Percentiles rank a stretch among this genome's conserved stretches.
Conservation (phyloP, 2,888 invertebrate genomes). For the Toxonevra muliebris region DNA sequence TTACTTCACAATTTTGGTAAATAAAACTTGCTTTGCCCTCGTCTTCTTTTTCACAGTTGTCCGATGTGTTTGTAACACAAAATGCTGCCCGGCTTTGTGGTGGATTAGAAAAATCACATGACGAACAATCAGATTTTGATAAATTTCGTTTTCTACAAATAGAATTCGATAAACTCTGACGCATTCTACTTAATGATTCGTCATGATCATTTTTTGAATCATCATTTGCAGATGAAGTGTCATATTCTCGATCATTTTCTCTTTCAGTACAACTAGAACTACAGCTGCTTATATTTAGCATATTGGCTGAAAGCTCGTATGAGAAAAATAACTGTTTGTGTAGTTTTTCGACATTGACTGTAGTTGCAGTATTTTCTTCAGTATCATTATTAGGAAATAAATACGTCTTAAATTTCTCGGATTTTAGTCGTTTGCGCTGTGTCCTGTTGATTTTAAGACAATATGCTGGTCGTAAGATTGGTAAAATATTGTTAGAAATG, state of each 20-base stretch:
- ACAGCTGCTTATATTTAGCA: slow-evolving; percentile 54
- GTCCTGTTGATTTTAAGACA: not conserved
- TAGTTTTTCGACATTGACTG: slow-evolving; percentile 31
- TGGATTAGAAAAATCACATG: no score
- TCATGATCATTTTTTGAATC: no score
- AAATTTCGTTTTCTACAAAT: no score
- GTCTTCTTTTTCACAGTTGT: no score
- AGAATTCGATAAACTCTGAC: no score
- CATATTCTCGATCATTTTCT: not conserved
- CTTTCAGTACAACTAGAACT: slow-evolving; percentile 42
- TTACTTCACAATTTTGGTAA: no score
- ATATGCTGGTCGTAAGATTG: no score
- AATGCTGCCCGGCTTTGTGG: no score
- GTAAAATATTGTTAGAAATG: not conserved
- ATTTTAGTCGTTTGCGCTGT: slow-evolving; percentile 1
- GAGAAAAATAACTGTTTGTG: slow-evolving; percentile 53
- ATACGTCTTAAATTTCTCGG: not conserved
- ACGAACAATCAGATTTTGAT: no score
- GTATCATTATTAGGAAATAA: not conserved
- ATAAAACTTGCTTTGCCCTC: no score
- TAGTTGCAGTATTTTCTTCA: not conserved
- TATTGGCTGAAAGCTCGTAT: slow-evolving; percentile 47
- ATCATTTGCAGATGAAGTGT: not conserved
- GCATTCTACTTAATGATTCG: no score
- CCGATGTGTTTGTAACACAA: no score